These are phyloP conservation scores for Argyrosomus japonicus DNA, from an alignment of 2,113 vertebrate species.

Conservation along the genomic window DNA sequence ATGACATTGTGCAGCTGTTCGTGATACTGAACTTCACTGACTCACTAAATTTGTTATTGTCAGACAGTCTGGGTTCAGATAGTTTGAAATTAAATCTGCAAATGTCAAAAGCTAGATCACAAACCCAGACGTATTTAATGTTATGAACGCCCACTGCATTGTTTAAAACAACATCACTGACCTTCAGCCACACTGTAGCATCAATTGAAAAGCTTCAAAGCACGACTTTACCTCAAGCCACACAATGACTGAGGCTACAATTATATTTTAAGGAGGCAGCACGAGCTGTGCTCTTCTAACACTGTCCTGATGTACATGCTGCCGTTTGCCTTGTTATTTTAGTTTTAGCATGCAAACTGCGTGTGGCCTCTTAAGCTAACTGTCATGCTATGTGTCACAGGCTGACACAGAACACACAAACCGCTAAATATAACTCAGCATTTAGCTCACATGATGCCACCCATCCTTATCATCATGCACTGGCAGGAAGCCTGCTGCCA, in stretches of 20 bases:
- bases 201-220: neutral
- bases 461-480: slow-evolving; percentile 37
- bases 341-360: slow-evolving; percentile 32
- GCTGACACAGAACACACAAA: slow-evolving; percentile 44
- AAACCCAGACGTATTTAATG: neutral
- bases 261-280: neutral
- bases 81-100: neutral
- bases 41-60: neutral
- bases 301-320: slow-evolving; percentile 11
- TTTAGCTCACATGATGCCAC: slow-evolving; percentile 64
- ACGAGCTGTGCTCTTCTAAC: neutral
- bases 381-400: slow-evolving; percentile 45
- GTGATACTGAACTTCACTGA: too few species aligned
- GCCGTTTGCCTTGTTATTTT: slow-evolving; percentile 40
- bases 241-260: neutral
- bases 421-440: slow-evolving; percentile 69
- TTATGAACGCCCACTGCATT: neutral
- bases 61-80: neutral
- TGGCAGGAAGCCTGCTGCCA: slow-evolving; percentile 28
- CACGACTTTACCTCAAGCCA: slow-evolving; percentile 13
- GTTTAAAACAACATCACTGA: neutral
- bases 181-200: neutral
- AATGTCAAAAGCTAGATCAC: neutral
- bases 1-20: slow-evolving; percentile 19
- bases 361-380: slow-evolving; percentile 30